Conservation (phyloP, 2,113 vertebrate genomes). For the Carollia perspicillata region DNA sequence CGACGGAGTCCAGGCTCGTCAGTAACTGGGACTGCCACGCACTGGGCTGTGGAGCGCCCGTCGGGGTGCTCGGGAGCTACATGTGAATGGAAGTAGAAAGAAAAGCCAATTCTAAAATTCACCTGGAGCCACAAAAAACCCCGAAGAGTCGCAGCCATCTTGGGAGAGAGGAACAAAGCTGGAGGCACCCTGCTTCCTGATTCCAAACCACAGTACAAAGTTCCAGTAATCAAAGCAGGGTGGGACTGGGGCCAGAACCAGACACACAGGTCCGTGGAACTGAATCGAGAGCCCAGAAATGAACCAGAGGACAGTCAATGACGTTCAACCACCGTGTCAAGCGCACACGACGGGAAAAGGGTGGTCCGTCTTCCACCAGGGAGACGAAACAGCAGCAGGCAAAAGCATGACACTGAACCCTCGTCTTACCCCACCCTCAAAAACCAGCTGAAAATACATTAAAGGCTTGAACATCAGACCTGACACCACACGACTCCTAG, state of each 20-base stretch:
- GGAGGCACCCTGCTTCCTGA: not conserved
- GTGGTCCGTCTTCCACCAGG: too few species aligned
- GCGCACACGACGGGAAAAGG: too few species aligned
- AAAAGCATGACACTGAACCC: not conserved
- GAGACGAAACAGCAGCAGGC: too few species aligned
- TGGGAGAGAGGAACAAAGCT: not conserved
- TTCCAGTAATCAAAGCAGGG: not conserved
- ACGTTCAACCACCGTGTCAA: not conserved
- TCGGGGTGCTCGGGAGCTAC: not conserved
- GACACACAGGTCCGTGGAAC: not conserved
- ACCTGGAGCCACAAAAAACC: not conserved
- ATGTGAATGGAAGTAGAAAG: not conserved
- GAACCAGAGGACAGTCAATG: not conserved
- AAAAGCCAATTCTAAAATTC: not conserved
- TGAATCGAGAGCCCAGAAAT: not conserved
- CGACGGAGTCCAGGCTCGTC: not conserved
- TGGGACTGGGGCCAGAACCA: not conserved
- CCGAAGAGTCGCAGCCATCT: not conserved
- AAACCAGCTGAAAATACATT: not conserved
- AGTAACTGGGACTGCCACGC: not conserved
- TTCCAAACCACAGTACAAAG: not conserved
- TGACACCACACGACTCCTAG: not conserved
- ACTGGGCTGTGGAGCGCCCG: rapidly evolving
- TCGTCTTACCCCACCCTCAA: not conserved
- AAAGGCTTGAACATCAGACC: not conserved